A percentile compares a stretch with the other conserved stretches of the same genome.
Conservation (phyloP, 2,888 invertebrate species). For the Epinotia ramella region DNA sequence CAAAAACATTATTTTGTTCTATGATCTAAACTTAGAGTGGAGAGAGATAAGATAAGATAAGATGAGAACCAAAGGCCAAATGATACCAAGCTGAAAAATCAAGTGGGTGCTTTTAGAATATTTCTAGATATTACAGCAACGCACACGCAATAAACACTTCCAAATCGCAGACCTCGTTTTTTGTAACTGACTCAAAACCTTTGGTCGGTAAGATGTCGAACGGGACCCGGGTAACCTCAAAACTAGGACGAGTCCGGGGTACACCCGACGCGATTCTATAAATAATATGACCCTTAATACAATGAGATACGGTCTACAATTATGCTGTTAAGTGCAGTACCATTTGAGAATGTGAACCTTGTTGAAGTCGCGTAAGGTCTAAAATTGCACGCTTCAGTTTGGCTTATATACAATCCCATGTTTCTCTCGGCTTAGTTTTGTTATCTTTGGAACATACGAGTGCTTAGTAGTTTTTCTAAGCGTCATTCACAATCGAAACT, state of each 20-base stretch:
- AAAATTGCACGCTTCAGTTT: neutral
- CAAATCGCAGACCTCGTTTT: neutral
- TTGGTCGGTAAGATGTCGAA: conserved; percentile 14
- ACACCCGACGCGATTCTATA: neutral
- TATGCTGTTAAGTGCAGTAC: neutral
- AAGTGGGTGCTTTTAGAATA: too few relatives aligned
- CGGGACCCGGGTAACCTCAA: conserved; percentile 8
- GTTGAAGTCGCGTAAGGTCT: neutral
- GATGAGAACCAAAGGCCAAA: too few relatives aligned
- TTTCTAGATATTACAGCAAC: too few relatives aligned
- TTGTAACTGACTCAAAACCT: neutral
- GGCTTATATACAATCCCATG: conserved; percentile 11
- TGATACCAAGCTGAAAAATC: too few relatives aligned
- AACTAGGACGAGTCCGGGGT: conserved; percentile 10
- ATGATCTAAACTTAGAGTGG: too few relatives aligned
- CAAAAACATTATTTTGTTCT: too few relatives aligned
- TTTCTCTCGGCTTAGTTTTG: conserved; percentile 21
- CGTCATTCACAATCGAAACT: conserved; percentile 10
- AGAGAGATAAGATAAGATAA: too few relatives aligned
- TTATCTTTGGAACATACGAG: conserved; percentile 25
- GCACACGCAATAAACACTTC: neutral
- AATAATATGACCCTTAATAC: neutral
- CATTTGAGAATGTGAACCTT: neutral
- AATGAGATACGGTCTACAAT: conserved; percentile 1
- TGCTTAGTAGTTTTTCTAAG: conserved; percentile 10